Conservation (phyloP, 2,888 invertebrate species). For the Cacoxenus indagator region DNA sequence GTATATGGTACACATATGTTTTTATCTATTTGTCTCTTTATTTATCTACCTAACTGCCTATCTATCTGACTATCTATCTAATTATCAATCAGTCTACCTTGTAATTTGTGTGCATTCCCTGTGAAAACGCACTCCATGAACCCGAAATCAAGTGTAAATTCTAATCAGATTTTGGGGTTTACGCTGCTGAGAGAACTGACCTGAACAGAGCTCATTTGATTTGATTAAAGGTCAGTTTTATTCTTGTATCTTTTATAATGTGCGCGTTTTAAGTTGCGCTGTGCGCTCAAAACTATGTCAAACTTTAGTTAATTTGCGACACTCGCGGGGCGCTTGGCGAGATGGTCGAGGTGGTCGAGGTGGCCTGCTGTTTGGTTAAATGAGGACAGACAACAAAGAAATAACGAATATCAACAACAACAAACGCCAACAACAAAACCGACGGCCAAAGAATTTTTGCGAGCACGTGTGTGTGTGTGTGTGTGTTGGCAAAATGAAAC, state of each 20-base stretch:
- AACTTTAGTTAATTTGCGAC: slow-evolving; percentile 7
- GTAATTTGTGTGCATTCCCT: not conserved
- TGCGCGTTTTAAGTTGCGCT: not conserved
- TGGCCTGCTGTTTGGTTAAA: not conserved
- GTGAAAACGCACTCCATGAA: not conserved
- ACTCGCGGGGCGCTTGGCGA: too few relatives aligned
- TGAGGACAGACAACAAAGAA: slow-evolving; percentile 7
- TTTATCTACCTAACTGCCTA: too few relatives aligned
- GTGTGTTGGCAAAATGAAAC: slow-evolving; percentile 24
- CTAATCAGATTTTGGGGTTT: not conserved
- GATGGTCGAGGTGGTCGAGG: not conserved
- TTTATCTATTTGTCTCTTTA: too few relatives aligned
- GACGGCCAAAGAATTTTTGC: not conserved
- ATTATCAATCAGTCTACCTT: too few relatives aligned
- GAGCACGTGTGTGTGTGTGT: not conserved
- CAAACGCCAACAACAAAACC: not conserved
- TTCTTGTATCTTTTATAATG: not conserved
- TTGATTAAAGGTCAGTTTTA: not conserved
- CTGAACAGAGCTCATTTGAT: too few relatives aligned
- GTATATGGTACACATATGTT: too few relatives aligned
- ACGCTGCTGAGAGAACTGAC: not conserved
- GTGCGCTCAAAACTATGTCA: not conserved
- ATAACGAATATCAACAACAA: slow-evolving; percentile 4
- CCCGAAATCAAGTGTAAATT: not conserved
- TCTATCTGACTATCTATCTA: too few relatives aligned